Evolutionary conservation across 2,113 vertebrate species (phyloP), one percentile per base, ranked within the genome.

Genomic region (Corythornis cristatus): DNA sequence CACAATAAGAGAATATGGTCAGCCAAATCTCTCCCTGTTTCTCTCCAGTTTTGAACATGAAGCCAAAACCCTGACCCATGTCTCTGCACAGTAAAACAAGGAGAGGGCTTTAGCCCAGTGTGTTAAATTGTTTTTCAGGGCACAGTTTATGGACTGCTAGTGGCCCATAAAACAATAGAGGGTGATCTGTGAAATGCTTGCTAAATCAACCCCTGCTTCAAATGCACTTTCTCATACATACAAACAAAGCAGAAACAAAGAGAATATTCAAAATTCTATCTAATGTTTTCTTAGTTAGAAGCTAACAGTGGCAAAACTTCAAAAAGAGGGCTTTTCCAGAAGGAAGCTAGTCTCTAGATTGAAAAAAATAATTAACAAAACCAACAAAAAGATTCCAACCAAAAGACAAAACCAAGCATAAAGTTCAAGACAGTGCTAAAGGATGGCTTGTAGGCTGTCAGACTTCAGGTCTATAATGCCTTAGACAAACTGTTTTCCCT

Each of bases 131-230:
- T 5, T 82, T 90, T 64, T 40, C 43, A 82, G 25, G 31, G 42
- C 1, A 1, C 20, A 31, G 43, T 23, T 71, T 66, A 46, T 21
- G n/a, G 81, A 6, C 48, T 89, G 43, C n/a, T 72, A 48, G n/a
- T 45, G 53, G 22, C 11, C 82, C 70, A 72, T 53, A 68, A 93
- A 78, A 71, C 10, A 83, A 23, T 61, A 94, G 53, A 92, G 88
- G 18, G 43, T 57, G 26, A 61, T 28, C 29, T 45, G 13, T 71
- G 45, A 90, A 84, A 67, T 23, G 20, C 5, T 46, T 42, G 4
- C n/a, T 58, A 35, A 58, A 67, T 19, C 42, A 88, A 22, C 7
- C 4, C 9, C 26, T 70, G n/a, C 45, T 83, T 43, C 60, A 86
- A 93, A 75, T 40, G 12, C n/a, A 73, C 35, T 26, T 51, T 71